phyloP scores from a whole-genome alignment of 2,888 invertebrate genomes.

The Empis livida region DNA sequence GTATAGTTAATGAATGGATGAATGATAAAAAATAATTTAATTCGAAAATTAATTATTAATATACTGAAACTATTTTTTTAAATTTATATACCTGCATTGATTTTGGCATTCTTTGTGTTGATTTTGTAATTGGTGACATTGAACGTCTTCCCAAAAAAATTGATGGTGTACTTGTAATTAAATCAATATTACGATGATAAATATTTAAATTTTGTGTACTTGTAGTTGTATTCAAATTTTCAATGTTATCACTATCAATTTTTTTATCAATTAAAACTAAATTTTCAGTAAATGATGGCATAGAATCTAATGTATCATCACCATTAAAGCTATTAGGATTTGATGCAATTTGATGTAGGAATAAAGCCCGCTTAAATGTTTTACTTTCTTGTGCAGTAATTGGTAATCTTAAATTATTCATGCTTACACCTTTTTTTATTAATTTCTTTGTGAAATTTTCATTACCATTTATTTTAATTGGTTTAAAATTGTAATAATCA shows the following conservation, averaged over 20 bases:
- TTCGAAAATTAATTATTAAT: background rate
- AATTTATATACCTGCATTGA: constrained; percentile 67
- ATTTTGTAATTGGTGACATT: constrained; percentile 81
- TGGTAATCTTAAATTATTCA: constrained; percentile 30
- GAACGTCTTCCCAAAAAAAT: constrained; percentile 49
- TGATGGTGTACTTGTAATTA: constrained; percentile 32
- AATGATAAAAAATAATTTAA: background rate
- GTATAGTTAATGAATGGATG: too few species aligned
- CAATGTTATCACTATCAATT: constrained; percentile 2
- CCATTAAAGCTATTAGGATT: constrained; percentile 18
- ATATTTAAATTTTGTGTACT: constrained; percentile 20
- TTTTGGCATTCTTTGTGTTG: constrained; percentile 72
- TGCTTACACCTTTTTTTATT: constrained; percentile 29
- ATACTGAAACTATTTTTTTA: background rate
- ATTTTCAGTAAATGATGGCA: too few species aligned
- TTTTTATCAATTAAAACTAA: too few species aligned
- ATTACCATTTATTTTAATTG: too few species aligned
- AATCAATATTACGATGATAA: constrained; percentile 24
- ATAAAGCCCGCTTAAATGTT: constrained; percentile 17
- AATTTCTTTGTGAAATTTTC: too few species aligned
- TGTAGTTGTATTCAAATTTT: constrained; percentile 6
- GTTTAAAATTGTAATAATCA: too few species aligned
- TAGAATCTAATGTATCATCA: constrained; percentile 13
- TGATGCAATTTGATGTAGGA: constrained; percentile 13
- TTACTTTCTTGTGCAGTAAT: constrained; percentile 26